Conservation (phyloP, 2,113 vertebrate genomes). For the Muscicapa adusta region DNA sequence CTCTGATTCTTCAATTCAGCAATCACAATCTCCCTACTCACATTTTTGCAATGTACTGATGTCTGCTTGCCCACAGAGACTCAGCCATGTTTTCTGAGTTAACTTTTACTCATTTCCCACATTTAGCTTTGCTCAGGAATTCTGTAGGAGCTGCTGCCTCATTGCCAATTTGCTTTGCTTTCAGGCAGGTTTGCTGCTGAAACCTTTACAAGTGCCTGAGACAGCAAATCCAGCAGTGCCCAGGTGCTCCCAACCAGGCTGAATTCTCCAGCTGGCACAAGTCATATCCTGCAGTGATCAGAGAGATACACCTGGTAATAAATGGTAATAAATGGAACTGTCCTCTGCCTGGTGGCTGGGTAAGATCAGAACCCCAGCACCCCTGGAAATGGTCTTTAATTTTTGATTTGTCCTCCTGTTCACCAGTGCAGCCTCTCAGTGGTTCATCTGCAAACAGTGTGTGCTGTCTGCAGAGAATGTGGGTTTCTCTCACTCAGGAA, state of each 20-base stretch:
- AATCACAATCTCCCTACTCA: rapidly evolving
- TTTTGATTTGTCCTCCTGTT: neutral
- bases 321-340: neutral
- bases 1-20: neutral
- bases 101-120: neutral
- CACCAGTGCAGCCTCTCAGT: neutral
- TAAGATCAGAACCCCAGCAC: neutral
- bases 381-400: neutral
- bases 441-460: neutral
- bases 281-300: rapidly evolving
- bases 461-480: neutral
- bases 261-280: neutral
- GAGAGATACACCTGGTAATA: neutral
- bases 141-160: neutral
- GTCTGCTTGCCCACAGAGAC: neutral
- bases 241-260: neutral
- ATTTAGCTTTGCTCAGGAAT: neutral
- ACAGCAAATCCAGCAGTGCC: neutral
- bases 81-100: neutral
- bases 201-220: neutral
- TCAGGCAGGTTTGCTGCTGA: neutral
- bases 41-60: neutral
- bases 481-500: neutral
- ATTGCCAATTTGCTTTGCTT: neutral
- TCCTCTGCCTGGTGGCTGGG: neutral